A percentile compares a stretch with the other conserved stretches of the same genome.
phyloP scores from a whole-genome alignment of 1,140 invertebrate genomes.

The Battus philenor region DNA sequence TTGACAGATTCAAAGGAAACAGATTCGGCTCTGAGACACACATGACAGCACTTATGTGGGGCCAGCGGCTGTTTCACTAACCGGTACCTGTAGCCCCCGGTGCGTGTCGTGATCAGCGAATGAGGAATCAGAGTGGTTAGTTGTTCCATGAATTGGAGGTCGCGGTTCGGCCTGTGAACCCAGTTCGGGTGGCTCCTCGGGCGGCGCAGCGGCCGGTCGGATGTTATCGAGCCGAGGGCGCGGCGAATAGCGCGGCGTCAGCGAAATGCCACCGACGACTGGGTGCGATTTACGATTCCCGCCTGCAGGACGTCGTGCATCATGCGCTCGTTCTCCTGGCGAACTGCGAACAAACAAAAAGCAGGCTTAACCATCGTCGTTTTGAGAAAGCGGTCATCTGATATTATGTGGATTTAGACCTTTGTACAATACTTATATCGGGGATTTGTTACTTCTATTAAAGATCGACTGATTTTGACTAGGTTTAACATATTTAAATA shows the following conservation, averaged over 20 bases:
- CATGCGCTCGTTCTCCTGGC: slow-evolving; percentile 73
- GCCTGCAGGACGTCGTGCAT: slow-evolving; percentile 70
- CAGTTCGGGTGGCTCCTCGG: slow-evolving; percentile 51
- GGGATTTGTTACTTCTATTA: too few relatives aligned
- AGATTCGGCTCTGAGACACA: background rate
- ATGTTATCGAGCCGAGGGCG: slow-evolving; percentile 62
- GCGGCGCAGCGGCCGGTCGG: slow-evolving; percentile 60
- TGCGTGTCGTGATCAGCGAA: slow-evolving; percentile 14
- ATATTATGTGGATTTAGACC: background rate
- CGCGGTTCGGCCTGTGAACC: slow-evolving; percentile 24
- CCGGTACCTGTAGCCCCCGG: slow-evolving; percentile 22
- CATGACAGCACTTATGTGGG: slow-evolving; percentile 40
- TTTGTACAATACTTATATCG: too few relatives aligned
- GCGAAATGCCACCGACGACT: slow-evolving; percentile 68
- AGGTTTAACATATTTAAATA: too few relatives aligned
- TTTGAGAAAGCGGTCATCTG: background rate
- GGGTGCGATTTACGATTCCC: slow-evolving; percentile 73
- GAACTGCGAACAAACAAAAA: slow-evolving; percentile 59
- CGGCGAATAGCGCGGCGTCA: slow-evolving; percentile 70
- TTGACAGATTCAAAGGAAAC: background rate
- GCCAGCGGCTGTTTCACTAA: slow-evolving; percentile 33
- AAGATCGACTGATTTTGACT: too few relatives aligned
- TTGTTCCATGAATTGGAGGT: slow-evolving; percentile 19
- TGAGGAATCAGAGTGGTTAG: slow-evolving; percentile 4
- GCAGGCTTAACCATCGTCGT: slow-evolving; percentile 41